Evolutionary conservation across 2,888 invertebrate genomes (phyloP).

Genomic region (Drosophila prolongata): DNA sequence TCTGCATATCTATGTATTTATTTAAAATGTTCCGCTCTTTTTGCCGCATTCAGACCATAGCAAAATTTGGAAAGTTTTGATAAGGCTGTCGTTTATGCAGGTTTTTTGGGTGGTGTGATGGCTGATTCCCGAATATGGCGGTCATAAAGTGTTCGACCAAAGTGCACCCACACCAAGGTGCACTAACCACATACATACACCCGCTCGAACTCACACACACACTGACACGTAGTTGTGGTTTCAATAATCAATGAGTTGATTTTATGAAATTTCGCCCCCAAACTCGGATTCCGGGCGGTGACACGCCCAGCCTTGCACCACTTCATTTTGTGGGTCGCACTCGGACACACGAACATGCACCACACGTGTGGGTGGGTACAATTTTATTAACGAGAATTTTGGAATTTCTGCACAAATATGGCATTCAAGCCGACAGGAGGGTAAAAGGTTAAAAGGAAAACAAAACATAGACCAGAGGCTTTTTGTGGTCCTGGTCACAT

Average conservation of each 20-base stretch:
- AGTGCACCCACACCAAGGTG: slow-evolving; percentile 72
- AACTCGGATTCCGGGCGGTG: slow-evolving; percentile 29
- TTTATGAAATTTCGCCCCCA: slow-evolving; percentile 70
- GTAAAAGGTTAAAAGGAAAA: slow-evolving; percentile 54
- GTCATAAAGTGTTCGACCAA: slow-evolving; percentile 71
- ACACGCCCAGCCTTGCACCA: slow-evolving; percentile 5
- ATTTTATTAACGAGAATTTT: slow-evolving; percentile 75
- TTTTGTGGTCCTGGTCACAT: slow-evolving; percentile 24
- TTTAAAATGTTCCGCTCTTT: slow-evolving; percentile 68
- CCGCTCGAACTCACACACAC: background rate
- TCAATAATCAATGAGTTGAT: slow-evolving; percentile 80
- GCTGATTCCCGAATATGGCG: slow-evolving; percentile 50
- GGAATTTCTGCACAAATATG: slow-evolving; percentile 70
- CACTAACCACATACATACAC: slow-evolving; percentile 13
- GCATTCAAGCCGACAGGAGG: slow-evolving; percentile 48
- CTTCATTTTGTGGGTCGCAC: slow-evolving; percentile 36
- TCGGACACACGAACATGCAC: slow-evolving; percentile 14
- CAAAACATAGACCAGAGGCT: slow-evolving; percentile 36
- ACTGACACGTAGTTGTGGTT: slow-evolving; percentile 68
- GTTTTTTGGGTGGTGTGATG: slow-evolving; percentile 36
- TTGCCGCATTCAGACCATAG: slow-evolving; percentile 52
- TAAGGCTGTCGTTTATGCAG: slow-evolving; percentile 56
- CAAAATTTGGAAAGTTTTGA: slow-evolving; percentile 65
- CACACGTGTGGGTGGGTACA: slow-evolving; percentile 43
- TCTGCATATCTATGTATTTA: slow-evolving; percentile 49